Conservation (phyloP, 2,888 invertebrate species). For the Itoplectis maculator region DNA sequence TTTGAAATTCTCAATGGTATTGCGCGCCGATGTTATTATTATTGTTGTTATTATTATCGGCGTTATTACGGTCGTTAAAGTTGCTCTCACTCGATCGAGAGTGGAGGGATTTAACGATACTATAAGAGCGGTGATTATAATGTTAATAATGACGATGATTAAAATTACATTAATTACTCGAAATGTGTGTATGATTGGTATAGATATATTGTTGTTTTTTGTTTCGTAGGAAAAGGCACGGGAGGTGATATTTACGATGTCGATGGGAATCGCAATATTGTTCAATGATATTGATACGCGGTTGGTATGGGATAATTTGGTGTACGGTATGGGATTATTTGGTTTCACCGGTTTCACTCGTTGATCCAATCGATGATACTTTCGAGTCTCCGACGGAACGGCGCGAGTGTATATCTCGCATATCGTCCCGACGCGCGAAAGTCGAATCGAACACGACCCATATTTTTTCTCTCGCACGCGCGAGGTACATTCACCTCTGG, state of each 20-base stretch:
- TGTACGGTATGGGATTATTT: slow-evolving; percentile 22
- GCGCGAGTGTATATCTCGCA: slow-evolving; percentile 15
- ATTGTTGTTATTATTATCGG: neutral
- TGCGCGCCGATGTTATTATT: neutral
- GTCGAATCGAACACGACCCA: slow-evolving; percentile 42
- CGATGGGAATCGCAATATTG: neutral
- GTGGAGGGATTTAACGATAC: neutral
- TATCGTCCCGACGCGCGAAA: slow-evolving; percentile 44
- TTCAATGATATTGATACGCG: neutral
- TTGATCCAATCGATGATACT: slow-evolving; percentile 32
- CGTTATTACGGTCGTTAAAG: slow-evolving; percentile 4
- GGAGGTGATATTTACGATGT: too few relatives aligned
- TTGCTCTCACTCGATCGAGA: neutral
- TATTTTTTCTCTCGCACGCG: neutral
- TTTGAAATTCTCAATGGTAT: slow-evolving; percentile 7
- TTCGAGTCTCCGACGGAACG: slow-evolving; percentile 32
- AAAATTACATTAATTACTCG: neutral
- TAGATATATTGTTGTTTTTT: neutral
- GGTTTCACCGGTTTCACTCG: slow-evolving; percentile 22
- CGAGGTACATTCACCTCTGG: slow-evolving; percentile 6
- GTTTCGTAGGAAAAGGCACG: too few relatives aligned
- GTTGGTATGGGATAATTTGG: slow-evolving; percentile 18
- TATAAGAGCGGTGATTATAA: neutral
- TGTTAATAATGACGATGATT: neutral
- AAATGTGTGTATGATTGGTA: neutral